Evolutionary conservation across 2,888 invertebrate species (phyloP), one percentile per base, ranked within the genome.

Genomic region (Griposia aprilina): DNA sequence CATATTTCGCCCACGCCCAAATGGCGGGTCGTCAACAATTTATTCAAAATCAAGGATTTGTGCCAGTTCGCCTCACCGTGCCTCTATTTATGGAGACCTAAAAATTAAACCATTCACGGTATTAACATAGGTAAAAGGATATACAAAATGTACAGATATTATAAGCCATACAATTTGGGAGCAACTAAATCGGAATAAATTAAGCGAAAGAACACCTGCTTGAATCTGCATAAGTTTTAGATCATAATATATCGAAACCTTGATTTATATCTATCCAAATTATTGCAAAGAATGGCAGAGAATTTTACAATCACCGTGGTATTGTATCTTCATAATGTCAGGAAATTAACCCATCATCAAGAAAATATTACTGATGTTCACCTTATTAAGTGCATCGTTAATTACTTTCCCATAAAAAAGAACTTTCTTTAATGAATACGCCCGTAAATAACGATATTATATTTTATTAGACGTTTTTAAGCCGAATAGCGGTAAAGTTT

Each of bases 11-110:
- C 96, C 94, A 96, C 96, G 91, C 93, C 93, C 88, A 90, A 93
- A 93, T 89, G 89, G 90, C 92, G 90, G 89, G 90, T 92, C 92
- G 92, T 91, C 92, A 91, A 93, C 94, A 93, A 94, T 94, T 95
- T 94, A 94, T 95, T 93, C 93, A 93, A 94, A 95, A 95, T 93
- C 94, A 94, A 95, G 94, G 93, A 95, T 95, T 93, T 93, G 93
- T 92, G 91, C 91, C 90, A 91, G 91, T 92, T 92, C 89, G 90
- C 90, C 88, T 91, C 84, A 90, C 84, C 81, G 86, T 84, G 82
- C 82, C 83, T 87, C 85, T 86, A 81, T 84, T 82, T 87, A 89
- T 86, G 85, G 82, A 80, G 80, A 86, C 74, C 78, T 85, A 86
- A 90, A 90, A 85, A 87, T 86, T 90, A 79, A 83, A 80, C 84